Evolutionary conservation across 2,888 invertebrate species (phyloP).

Genomic region (Troides helena): DNA sequence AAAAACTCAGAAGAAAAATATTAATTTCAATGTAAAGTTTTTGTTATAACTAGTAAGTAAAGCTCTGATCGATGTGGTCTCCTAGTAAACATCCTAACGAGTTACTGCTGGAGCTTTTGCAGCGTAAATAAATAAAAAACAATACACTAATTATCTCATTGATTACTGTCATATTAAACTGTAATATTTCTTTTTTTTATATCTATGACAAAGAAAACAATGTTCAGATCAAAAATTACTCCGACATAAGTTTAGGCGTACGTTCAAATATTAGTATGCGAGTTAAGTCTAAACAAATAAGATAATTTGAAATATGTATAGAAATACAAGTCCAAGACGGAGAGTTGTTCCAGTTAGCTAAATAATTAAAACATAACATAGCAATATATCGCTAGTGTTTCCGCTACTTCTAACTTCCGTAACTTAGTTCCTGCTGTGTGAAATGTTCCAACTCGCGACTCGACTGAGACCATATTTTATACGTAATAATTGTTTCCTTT

Average conservation of each 20-base stretch:
- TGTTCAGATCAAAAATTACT: background rate
- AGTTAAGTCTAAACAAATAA: background rate
- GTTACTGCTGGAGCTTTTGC: too few species aligned
- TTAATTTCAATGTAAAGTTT: too few species aligned
- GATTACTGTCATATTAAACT: too few species aligned
- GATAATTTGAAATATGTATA: background rate
- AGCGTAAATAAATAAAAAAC: too few species aligned
- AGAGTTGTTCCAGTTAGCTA: background rate
- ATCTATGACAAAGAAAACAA: background rate
- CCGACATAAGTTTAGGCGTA: background rate
- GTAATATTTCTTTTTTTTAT: too few species aligned
- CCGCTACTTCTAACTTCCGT: conserved; percentile 4
- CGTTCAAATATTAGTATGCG: background rate
- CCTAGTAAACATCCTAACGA: too few species aligned
- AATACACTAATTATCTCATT: too few species aligned
- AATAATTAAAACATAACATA: conserved; percentile 6
- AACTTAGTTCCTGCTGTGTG: conserved; percentile 5
- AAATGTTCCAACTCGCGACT: conserved; percentile 4
- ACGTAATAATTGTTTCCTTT: conserved; percentile 6
- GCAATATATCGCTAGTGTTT: conserved; percentile 7
- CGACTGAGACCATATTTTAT: conserved; percentile 1
- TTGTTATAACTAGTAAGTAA: too few species aligned
- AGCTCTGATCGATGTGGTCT: too few species aligned
- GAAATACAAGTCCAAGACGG: background rate
- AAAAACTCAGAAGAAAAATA: too few species aligned